These are phyloP conservation scores for Cydia pomonella DNA, from an alignment of 1,140 invertebrate species.

Conservation along the genomic window DNA sequence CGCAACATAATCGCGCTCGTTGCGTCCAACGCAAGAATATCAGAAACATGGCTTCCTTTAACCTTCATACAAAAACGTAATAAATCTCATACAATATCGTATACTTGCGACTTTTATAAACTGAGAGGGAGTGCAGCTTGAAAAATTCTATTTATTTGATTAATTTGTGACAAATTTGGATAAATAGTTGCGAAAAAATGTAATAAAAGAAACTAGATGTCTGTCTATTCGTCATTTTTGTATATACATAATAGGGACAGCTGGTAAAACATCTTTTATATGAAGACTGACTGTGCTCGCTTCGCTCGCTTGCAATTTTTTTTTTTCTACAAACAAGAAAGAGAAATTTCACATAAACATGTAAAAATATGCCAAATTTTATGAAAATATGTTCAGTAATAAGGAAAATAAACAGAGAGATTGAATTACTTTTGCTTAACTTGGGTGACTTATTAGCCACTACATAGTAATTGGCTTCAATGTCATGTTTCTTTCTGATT, in stretches of 20 bases:
- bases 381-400: too few relatives aligned
- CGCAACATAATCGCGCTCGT: constrained; percentile 69
- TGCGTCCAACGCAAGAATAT: constrained; percentile 63
- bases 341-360: too few relatives aligned
- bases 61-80: neutral
- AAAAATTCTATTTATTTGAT: constrained; percentile 47
- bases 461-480: too few relatives aligned
- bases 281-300: too few relatives aligned
- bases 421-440: too few relatives aligned
- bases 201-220: constrained; percentile 28
- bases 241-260: neutral
- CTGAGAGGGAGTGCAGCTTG: constrained; percentile 61
- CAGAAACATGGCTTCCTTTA: constrained; percentile 20
- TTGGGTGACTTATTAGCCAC: too few relatives aligned
- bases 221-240: neutral
- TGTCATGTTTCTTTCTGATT: too few relatives aligned
- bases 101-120: neutral
- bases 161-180: constrained; percentile 36
- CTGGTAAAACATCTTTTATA: neutral
- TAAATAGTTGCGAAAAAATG: constrained; percentile 43
- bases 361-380: too few relatives aligned
- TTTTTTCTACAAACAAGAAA: too few relatives aligned
- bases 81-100: neutral
- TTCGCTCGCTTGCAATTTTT: too few relatives aligned
- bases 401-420: too few relatives aligned